phyloP scores from a whole-genome alignment of 2,797 vertebrate species.

The Hirundo rustica region DNA sequence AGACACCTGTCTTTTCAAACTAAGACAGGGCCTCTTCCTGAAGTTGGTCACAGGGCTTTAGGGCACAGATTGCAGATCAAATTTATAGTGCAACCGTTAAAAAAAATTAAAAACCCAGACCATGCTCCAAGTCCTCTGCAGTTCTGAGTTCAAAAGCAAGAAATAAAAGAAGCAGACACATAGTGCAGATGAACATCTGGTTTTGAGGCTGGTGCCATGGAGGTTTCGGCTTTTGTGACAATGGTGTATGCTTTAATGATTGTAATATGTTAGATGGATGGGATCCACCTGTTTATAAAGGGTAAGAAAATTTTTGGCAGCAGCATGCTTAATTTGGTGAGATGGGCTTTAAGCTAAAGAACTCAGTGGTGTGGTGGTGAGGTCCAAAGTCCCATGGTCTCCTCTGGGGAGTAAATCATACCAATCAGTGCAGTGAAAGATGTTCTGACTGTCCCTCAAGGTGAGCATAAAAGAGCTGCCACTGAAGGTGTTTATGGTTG shows the following conservation, averaged over 20 bases:
- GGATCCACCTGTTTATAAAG: neutral
- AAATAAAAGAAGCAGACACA: neutral
- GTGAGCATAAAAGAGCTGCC: neutral
- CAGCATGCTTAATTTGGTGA: neutral
- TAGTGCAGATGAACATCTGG: neutral
- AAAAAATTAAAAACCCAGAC: neutral
- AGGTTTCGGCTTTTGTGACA: neutral
- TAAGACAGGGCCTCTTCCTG: neutral
- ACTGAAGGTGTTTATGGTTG: neutral
- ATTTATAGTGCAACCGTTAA: neutral
- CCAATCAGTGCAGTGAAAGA: neutral
- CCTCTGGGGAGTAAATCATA: neutral
- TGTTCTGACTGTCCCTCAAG: neutral
- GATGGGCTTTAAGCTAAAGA: neutral
- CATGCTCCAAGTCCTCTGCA: neutral
- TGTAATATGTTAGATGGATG: neutral
- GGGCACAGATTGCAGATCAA: neutral
- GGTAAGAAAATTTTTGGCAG: neutral
- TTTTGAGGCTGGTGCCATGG: neutral
- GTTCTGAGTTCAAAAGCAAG: neutral
- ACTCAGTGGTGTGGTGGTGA: accelerated
- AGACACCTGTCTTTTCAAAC: too few relatives aligned
- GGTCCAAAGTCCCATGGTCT: neutral
- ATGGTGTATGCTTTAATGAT: neutral
- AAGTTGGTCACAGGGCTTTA: neutral